phyloP scores from a whole-genome alignment of 2,113 vertebrate genomes.

The Sebastes fasciatus region DNA sequence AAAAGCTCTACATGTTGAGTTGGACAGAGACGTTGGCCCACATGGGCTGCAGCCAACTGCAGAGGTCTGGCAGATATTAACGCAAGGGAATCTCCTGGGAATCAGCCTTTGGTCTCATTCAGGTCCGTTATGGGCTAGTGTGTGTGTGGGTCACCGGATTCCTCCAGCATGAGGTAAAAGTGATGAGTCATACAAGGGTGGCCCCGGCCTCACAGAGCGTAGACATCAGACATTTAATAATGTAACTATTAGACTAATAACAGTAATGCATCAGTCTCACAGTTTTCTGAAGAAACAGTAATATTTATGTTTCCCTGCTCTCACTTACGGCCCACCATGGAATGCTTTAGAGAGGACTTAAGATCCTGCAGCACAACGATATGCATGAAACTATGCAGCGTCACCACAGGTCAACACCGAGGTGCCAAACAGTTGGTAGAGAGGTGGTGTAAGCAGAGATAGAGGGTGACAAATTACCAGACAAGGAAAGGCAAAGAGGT shows the following conservation, averaged over 20 bases:
- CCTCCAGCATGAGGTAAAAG: slow-evolving; percentile 68
- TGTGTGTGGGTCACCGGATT: slow-evolving; percentile 65
- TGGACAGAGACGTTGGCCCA: slow-evolving; percentile 5
- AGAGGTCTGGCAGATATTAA: slow-evolving; percentile 49
- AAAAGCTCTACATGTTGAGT: slow-evolving; percentile 32
- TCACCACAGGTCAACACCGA: slow-evolving; percentile 1
- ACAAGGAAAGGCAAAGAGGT: background rate
- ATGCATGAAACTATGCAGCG: background rate
- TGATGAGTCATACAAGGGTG: slow-evolving; percentile 71
- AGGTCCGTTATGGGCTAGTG: slow-evolving; percentile 37
- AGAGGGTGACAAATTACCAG: background rate
- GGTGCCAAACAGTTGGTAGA: slow-evolving; percentile 2
- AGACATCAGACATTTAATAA: slow-evolving; percentile 54
- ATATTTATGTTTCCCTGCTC: slow-evolving; percentile 24
- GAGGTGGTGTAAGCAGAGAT: background rate
- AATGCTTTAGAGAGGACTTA: slow-evolving; percentile 20
- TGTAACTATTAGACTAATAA: slow-evolving; percentile 43
- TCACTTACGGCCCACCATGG: slow-evolving; percentile 14
- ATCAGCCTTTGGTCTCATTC: slow-evolving; percentile 49
- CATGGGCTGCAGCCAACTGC: slow-evolving; percentile 13
- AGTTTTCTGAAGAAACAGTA: slow-evolving; percentile 16
- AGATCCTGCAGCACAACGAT: slow-evolving; percentile 3
- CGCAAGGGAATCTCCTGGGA: slow-evolving; percentile 40
- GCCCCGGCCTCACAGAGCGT: slow-evolving; percentile 44
- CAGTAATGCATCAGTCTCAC: background rate